Base-by-base conservation (phyloP, 1,140 invertebrate species). In the Listronotus bonariensis region DNA sequence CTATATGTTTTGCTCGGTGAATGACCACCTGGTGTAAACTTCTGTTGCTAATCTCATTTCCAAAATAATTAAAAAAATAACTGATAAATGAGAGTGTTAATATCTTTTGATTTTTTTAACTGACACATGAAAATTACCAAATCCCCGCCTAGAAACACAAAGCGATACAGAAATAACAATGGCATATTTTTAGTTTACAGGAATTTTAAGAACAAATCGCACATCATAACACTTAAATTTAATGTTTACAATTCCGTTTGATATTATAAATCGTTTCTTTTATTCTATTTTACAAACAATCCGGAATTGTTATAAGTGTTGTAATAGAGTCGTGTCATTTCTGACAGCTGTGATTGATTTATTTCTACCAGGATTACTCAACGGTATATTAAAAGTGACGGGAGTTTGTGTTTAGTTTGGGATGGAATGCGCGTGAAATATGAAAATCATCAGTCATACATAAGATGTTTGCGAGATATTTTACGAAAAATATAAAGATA, bases 211-310 rank as follows among this genome's bases (percentile, higher is more conserved):
- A 59, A 59, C 57, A 59, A 59, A 59, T 59, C 31, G 41, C 40
- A 18, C 18, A 59, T 59, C 57, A 59, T 59, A 59, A 59, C 57
- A 49, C n/a, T n/a, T n/a, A n/a, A n/a, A n/a, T n/a, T n/a, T n/a
- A n/a, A n/a, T n/a, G 32, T 34, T 59, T 59, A 59, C 34, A 40
- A 32, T 57, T 57, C 15, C 42, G 1, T 57, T n/a, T 15, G 18
- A 59, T 36, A 15, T 59, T 59, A 59, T 34, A 59, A 59, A 59
- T 59, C 57, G 57, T n/a, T 59, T 59, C 57, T 59, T 59, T 59
- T 59, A 59, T 59, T 40, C 57, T 51, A 51, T 51, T 49, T 59
- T 49, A 59, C 57, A 49, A 59, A 59, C 57, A 59, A 6, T 45
- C 48, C 57, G 17, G 43, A 14, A 59, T 40, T 59, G 57, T 49